Evolutionary conservation across 2,113 vertebrate genomes (phyloP).

Genomic region (Polypterus bichir): DNA sequence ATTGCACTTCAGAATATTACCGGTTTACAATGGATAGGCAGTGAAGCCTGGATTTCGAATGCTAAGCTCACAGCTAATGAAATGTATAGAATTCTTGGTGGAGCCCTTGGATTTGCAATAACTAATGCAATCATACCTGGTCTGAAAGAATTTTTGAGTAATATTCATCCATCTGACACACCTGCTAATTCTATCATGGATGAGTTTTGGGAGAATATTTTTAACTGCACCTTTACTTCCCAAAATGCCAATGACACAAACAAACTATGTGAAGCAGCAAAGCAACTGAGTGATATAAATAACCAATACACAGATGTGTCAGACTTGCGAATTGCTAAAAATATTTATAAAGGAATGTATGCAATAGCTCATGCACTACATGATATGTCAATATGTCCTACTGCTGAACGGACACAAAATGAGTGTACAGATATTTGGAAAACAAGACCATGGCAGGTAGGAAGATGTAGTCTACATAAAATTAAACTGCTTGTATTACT

Average conservation of each 20-base stretch:
- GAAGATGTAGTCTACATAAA: background rate
- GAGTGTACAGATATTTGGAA: constrained; percentile 6
- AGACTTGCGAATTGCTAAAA: constrained; percentile 42
- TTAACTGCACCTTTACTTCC: constrained; percentile 32
- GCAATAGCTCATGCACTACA: constrained; percentile 45
- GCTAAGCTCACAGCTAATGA: constrained; percentile 30
- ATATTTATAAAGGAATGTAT: constrained; percentile 51
- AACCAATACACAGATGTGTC: constrained; percentile 50
- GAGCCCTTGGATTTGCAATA: constrained; percentile 46
- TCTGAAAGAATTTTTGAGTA: constrained; percentile 40
- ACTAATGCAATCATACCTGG: constrained; percentile 35
- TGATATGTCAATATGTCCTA: constrained; percentile 19
- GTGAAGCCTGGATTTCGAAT: constrained; percentile 45
- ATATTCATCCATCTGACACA: constrained; percentile 27
- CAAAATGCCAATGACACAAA: background rate
- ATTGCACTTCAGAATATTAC: constrained; percentile 38
- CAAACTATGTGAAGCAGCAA: constrained; percentile 34
- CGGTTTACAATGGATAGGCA: constrained; percentile 52
- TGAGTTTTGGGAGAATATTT: constrained; percentile 42
- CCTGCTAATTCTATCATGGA: constrained; percentile 31
- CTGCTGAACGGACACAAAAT: background rate
- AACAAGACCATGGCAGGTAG: constrained; percentile 11
- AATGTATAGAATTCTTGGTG: constrained; percentile 32
- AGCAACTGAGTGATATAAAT: constrained; percentile 30
- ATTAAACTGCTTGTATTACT: background rate